Conservation (phyloP, 2,797 vertebrate species). For the Pelobates cultripes region DNA sequence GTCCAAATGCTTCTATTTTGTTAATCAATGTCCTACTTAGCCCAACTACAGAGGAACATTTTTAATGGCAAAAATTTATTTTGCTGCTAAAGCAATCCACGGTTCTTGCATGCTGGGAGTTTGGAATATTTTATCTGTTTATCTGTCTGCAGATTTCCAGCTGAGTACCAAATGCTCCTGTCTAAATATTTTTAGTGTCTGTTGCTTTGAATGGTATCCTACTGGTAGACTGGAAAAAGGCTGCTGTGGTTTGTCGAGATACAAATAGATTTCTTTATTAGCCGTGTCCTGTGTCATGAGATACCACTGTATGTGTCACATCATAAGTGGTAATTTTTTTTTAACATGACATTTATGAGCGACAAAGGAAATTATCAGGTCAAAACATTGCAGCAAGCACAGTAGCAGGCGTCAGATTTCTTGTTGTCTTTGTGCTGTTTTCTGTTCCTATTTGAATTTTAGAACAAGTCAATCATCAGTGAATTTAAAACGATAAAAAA, state of each 20-base stretch:
- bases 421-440: not conserved
- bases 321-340: not conserved
- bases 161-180: constrained; percentile 52
- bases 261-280: constrained; percentile 43
- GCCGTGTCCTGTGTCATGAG: not conserved
- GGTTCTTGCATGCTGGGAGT: constrained; percentile 40
- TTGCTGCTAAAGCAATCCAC: not conserved
- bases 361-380: constrained; percentile 14
- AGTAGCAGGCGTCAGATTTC: not conserved
- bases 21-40: not conserved
- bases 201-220: constrained; percentile 30
- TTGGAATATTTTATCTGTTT: constrained; percentile 53
- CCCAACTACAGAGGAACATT: too few relatives aligned
- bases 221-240: constrained; percentile 24
- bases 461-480: not conserved
- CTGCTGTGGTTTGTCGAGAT: constrained; percentile 24
- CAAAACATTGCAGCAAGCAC: constrained; percentile 7
- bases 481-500: not conserved
- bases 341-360: constrained; percentile 28
- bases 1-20: not conserved
- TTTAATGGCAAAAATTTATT: not conserved
- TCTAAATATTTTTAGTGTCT: constrained; percentile 55
- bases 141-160: constrained; percentile 44
- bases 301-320: not conserved
- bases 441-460: not conserved